phyloP scores from a whole-genome alignment of 2,797 vertebrate genomes.

The Catharus ustulatus region DNA sequence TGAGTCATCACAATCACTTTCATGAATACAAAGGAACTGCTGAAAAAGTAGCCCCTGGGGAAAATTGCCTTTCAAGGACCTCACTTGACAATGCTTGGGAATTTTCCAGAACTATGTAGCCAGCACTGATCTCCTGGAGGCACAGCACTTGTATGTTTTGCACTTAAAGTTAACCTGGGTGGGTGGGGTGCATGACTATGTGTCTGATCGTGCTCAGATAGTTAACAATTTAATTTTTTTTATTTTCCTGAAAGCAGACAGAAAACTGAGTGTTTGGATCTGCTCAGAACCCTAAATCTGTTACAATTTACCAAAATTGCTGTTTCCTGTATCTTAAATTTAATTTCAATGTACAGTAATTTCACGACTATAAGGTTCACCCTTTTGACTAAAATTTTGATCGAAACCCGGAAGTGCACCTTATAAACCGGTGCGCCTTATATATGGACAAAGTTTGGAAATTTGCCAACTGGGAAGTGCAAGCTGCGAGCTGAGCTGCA shows the following conservation, averaged over 20 bases:
- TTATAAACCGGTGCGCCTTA: too few species aligned
- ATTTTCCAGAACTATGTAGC: background rate
- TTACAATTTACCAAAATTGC: background rate
- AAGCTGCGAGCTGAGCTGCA: too few species aligned
- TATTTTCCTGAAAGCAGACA: background rate
- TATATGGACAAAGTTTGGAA: too few species aligned
- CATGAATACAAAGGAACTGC: background rate
- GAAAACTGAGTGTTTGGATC: background rate
- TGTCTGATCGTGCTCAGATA: background rate
- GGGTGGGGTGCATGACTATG: background rate
- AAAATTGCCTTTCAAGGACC: background rate
- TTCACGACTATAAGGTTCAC: too few species aligned
- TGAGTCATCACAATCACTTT: background rate
- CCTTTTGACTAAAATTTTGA: too few species aligned
- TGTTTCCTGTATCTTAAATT: background rate
- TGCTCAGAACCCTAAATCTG: background rate
- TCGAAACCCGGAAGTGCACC: too few species aligned
- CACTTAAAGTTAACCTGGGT: background rate
- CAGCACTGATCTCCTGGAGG: background rate
- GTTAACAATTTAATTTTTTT: background rate
- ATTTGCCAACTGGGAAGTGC: too few species aligned
- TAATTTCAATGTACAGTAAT: too few species aligned
- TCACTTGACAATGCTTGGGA: background rate
- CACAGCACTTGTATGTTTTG: background rate
- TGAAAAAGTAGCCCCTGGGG: background rate